Percentiles rank a stretch among this genome's conserved stretches.
phyloP scores from a whole-genome alignment of 1,140 invertebrate genomes.

The Trichogramma pretiosum region DNA sequence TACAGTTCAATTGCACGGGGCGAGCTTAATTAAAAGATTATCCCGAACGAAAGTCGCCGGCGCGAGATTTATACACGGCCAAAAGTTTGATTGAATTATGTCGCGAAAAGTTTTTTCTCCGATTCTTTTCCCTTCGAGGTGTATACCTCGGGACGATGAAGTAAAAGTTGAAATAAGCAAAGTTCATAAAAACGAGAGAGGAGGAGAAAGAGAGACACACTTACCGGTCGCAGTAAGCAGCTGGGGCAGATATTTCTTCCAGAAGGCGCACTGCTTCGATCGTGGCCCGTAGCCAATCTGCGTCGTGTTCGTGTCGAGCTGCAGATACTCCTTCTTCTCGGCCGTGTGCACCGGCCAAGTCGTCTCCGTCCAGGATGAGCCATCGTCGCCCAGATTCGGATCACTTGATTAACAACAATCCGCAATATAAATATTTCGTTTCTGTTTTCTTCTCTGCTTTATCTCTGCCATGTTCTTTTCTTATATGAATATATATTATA shows the following conservation, averaged over 20 bases:
- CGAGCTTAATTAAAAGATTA: no score
- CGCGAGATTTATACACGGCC: no score
- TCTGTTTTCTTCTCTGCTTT: neutral
- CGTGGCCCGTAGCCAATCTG: slow-evolving; percentile 76
- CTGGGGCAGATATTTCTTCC: slow-evolving; percentile 90
- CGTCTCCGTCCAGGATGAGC: slow-evolving; percentile 55
- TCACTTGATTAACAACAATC: slow-evolving; percentile 43
- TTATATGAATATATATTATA: no score
- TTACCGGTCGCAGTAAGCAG: slow-evolving; percentile 67
- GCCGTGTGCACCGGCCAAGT: slow-evolving; percentile 83
- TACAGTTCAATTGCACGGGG: no score
- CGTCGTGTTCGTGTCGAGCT: slow-evolving; percentile 69
- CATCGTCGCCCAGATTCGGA: slow-evolving; percentile 57
- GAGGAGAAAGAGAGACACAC: slow-evolving; percentile 24
- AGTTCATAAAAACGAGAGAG: neutral
- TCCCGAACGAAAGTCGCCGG: no score
- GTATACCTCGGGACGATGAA: no score
- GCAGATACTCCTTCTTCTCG: slow-evolving; percentile 74
- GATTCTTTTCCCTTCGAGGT: no score
- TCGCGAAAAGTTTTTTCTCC: no score
- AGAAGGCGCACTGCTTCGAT: slow-evolving; percentile 89
- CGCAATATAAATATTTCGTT: neutral
- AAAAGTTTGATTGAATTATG: no score
- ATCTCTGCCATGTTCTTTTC: neutral
- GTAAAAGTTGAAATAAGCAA: no score